A percentile compares a stretch with the other conserved stretches of the same genome.
Evolutionary conservation across 2,797 vertebrate genomes (phyloP).

Genomic region (Pangasius larnaudii): DNA sequence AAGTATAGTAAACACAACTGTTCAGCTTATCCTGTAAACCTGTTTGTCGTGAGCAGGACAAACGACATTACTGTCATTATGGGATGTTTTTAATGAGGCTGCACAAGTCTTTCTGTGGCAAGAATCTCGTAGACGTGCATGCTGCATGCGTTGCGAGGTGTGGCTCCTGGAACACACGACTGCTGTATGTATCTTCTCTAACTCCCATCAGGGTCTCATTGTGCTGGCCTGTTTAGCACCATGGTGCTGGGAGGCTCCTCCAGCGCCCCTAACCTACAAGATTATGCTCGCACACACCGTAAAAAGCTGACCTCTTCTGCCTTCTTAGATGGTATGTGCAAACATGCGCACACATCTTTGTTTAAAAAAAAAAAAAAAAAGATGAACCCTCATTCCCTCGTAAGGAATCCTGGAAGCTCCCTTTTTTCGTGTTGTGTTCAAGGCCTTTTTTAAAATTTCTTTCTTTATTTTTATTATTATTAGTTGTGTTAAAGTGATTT

Average conservation of each 20-base stretch:
- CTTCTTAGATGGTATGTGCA: slow-evolving; percentile 95
- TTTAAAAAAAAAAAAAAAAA: slow-evolving; percentile 20
- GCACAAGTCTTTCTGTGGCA: slow-evolving; percentile 80
- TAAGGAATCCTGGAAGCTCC: slow-evolving; percentile 65
- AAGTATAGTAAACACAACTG: not conserved
- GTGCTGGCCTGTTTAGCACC: slow-evolving; percentile 91
- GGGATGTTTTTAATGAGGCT: slow-evolving; percentile 73
- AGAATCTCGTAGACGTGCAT: slow-evolving; percentile 80
- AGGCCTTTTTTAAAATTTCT: not conserved
- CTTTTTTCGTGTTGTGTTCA: slow-evolving; percentile 23
- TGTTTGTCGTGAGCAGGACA: slow-evolving; percentile 50
- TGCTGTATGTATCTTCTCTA: slow-evolving; percentile 91
- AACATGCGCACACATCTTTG: slow-evolving; percentile 78
- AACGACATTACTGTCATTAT: slow-evolving; percentile 78
- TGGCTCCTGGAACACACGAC: slow-evolving; percentile 84
- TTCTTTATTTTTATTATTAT: not conserved
- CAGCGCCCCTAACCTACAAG: slow-evolving; percentile 94
- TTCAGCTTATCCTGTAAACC: not conserved
- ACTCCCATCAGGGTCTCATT: slow-evolving; percentile 93
- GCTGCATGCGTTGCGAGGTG: slow-evolving; percentile 81
- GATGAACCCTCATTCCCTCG: slow-evolving; percentile 53
- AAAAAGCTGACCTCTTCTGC: slow-evolving; percentile 93
- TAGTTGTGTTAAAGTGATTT: not conserved
- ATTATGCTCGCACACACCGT: slow-evolving; percentile 93
- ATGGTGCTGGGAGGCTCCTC: slow-evolving; percentile 92